Base-by-base conservation (phyloP, 2,113 vertebrate species). In the Cathartes aura region DNA sequence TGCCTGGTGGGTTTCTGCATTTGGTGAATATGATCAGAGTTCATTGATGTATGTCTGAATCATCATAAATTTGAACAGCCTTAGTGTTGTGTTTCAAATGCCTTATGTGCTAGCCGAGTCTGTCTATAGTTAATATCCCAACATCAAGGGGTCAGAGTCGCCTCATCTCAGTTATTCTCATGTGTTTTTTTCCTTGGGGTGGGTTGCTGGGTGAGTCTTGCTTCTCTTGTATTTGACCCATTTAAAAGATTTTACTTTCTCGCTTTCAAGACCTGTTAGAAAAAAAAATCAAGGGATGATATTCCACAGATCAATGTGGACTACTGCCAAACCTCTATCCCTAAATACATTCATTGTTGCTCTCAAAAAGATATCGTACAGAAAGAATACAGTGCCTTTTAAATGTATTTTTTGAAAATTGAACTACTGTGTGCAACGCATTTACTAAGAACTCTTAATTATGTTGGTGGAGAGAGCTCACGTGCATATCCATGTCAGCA, bases 231-330 rank as follows among this genome's bases (percentile, higher is more conserved):
- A 29, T 40, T 94, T 70, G 21, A 85, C 17, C n/a, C 29, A 19
- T 81, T 88, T 90, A 83, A 86, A 87, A 80, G 60, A 72, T 73
- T 88, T 85, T 83, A 70, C 32, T 88, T 94, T 47, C 55, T 92
- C 93, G 8, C 34, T 94, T 70, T 52, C 38, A 83, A 29, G 53
- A 90, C 11, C 5, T 14, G 22, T 53, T 88, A 82, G 43, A 22
- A 89, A 92, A 96, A 89, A 86, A 87, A 83, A 45, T 34, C 38
- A 82, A 59, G 52, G 24, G 12, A 86, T 90, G 74, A 66, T 88
- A 66, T 86, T 92, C 50, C 7, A 53, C 62, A 86, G 85, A 92
- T 72, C 60, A 91, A 20, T 72, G 90, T 79, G 56, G 70, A 82
- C 43, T 67, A 56, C 34, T 82, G 80, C 73, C 89, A 93, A 48